Conservation (phyloP, 2,888 invertebrate species). For the Sericinus montela region DNA sequence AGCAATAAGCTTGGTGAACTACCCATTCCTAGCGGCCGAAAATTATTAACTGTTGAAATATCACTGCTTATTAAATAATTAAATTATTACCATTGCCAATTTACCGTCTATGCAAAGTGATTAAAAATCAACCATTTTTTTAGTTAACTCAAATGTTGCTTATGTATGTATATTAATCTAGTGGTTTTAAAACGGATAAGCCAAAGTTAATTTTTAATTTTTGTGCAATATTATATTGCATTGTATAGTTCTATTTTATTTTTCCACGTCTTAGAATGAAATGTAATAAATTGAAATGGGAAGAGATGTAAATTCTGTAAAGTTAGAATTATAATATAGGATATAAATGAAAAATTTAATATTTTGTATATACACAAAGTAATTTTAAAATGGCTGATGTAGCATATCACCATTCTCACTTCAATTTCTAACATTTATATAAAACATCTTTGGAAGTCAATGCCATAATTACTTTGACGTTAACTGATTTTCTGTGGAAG, state of each 20-base stretch:
- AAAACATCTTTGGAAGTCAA: constrained; percentile 14
- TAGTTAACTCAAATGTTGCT: constrained; percentile 17
- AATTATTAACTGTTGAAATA: neutral
- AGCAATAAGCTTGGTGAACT: no score
- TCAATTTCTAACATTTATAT: constrained; percentile 25
- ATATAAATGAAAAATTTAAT: constrained; percentile 46
- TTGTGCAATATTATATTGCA: constrained; percentile 76
- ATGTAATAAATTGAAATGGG: constrained; percentile 51
- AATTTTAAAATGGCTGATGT: constrained; percentile 41
- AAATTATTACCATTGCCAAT: constrained; percentile 1
- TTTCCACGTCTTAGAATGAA: constrained; percentile 46
- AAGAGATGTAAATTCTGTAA: constrained; percentile 72
- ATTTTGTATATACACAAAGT: constrained; percentile 55
- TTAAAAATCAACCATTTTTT: constrained; percentile 3
- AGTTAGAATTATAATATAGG: constrained; percentile 57
- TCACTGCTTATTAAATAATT: neutral
- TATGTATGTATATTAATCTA: constrained; percentile 41
- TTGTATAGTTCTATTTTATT: constrained; percentile 67
- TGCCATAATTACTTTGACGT: constrained; percentile 23
- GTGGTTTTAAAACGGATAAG: constrained; percentile 68
- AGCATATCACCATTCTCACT: constrained; percentile 43
- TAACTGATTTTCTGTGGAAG: constrained; percentile 49
- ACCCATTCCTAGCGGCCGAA: no score
- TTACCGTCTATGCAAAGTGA: neutral
- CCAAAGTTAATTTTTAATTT: constrained; percentile 76